Conservation (phyloP, 2,113 vertebrate genomes). For the Ornithorhynchus anatinus region DNA sequence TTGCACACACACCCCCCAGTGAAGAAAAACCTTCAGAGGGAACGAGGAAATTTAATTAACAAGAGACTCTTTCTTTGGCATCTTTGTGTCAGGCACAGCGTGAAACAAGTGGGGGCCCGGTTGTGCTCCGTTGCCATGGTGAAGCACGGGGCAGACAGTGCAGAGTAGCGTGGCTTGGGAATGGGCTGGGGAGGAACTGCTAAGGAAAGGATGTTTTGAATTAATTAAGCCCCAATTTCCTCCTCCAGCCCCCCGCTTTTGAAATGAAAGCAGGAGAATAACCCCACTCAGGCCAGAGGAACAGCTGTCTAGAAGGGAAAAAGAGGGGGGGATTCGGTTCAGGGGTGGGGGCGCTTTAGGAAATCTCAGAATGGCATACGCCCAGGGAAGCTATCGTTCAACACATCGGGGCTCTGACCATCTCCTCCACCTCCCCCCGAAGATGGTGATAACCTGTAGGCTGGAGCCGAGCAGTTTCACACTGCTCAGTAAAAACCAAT, state of each 20-base stretch:
- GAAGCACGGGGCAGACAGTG: neutral
- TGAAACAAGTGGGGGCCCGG: neutral
- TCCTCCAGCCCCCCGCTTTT: neutral
- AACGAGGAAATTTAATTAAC: neutral
- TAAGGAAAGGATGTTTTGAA: neutral
- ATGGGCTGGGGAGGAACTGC: neutral
- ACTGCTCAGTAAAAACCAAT: too few relatives aligned
- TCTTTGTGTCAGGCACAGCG: fast-evolving
- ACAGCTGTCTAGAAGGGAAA: neutral
- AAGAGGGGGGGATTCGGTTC: neutral
- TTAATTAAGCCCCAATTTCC: neutral
- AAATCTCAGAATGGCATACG: neutral
- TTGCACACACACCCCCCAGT: too few relatives aligned
- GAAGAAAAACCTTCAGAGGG: neutral
- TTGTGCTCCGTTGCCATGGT: neutral
- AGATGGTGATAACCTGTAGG: neutral
- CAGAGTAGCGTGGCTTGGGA: neutral
- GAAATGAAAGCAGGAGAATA: neutral
- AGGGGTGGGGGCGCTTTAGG: neutral
- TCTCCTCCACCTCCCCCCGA: too few relatives aligned
- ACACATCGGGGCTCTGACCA: neutral
- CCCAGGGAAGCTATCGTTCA: neutral
- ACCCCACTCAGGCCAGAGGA: neutral
- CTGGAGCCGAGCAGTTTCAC: too few relatives aligned
- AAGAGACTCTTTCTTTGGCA: neutral